These are phyloP conservation scores for Taenaris catops DNA, from an alignment of 2,888 invertebrate species.

Conservation along the genomic window DNA sequence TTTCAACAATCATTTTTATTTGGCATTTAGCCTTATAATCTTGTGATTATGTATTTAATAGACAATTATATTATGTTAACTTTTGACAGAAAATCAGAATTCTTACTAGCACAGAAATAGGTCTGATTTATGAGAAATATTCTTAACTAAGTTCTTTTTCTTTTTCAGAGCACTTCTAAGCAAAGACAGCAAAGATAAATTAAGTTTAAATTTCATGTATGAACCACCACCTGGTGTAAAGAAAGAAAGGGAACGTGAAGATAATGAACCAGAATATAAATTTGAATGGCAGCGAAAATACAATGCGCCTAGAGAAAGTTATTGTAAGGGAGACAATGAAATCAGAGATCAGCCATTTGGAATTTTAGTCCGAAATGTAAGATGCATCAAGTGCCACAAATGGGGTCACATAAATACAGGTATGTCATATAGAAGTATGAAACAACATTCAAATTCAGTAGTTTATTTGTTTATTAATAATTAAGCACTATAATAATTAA, in stretches of 20 bases:
- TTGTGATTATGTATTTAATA: no score
- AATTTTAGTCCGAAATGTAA: constrained; percentile 97
- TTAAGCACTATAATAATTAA: no score
- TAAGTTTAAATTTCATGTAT: constrained; percentile 99
- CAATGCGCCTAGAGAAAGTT: constrained; percentile 98
- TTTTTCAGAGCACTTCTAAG: constrained; percentile 92
- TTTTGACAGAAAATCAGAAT: no score
- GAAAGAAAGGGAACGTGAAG: constrained; percentile 93
- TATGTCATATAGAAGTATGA: no score
- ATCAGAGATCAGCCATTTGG: constrained; percentile 99
- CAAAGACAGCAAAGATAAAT: constrained; percentile 98
- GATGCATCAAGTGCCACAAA: constrained; percentile 99
- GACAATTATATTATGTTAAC: no score
- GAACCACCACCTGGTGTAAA: constrained; percentile 99
- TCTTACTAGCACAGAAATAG: no score
- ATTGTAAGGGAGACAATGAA: constrained; percentile 98
- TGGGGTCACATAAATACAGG: constrained; percentile 99
- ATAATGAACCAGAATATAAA: constrained; percentile 97
- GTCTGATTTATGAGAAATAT: no score
- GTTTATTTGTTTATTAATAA: no score
- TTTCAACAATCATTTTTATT: background rate
- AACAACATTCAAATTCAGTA: no score
- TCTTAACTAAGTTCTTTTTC: no score
- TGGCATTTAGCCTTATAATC: no score
- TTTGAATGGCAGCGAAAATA: constrained; percentile 99